These are phyloP conservation scores for Isurus oxyrinchus DNA, from an alignment of 2,113 vertebrate genomes.

Conservation along the genomic window DNA sequence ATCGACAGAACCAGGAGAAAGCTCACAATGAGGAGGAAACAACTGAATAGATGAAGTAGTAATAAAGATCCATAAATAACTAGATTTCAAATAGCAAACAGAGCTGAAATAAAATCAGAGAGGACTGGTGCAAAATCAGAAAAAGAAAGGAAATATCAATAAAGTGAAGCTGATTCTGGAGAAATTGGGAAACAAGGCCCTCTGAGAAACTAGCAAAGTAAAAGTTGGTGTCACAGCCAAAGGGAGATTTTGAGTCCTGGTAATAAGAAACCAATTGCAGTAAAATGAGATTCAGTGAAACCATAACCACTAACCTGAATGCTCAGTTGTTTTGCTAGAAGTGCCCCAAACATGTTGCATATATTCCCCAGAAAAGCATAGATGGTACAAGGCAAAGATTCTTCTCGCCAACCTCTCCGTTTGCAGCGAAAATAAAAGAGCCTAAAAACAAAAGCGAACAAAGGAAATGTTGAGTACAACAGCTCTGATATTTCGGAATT, in stretches of 20 bases:
- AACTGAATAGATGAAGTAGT: background rate
- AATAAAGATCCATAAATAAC: background rate
- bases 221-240: background rate
- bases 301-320: constrained; percentile 56
- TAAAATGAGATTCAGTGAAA: background rate
- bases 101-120: background rate
- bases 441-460: constrained; percentile 44
- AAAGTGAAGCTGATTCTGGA: background rate
- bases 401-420: constrained; percentile 39
- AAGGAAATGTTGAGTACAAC: background rate
- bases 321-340: constrained; percentile 60
- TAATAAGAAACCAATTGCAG: background rate
- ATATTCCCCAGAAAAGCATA: constrained; percentile 64
- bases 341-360: constrained; percentile 54
- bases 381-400: constrained; percentile 40
- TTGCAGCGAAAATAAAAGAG: constrained; percentile 52
- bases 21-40: background rate
- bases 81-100: background rate
- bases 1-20: background rate
- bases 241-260: background rate
- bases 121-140: background rate
- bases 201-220: background rate
- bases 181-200: background rate
- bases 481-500: background rate
- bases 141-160: background rate